Conservation (phyloP, 2,113 vertebrate species). For the Cyphomyrus discorhynchus region DNA sequence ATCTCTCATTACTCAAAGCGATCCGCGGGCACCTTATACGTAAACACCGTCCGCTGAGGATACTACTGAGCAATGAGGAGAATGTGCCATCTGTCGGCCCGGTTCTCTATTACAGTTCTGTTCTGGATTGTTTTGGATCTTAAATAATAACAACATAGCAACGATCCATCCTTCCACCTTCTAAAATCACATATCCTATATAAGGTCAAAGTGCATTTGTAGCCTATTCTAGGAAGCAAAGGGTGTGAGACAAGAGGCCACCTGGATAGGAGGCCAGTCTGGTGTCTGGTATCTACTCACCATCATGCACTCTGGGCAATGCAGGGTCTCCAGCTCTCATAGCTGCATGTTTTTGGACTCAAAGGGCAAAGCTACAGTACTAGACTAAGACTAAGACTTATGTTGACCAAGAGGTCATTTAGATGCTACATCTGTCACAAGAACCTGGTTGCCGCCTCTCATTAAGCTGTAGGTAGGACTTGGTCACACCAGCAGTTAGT, state of each 20-base stretch:
- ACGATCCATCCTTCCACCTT: neutral
- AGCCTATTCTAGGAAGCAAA: neutral
- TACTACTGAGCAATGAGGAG: neutral
- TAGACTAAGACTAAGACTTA: conserved; percentile 7
- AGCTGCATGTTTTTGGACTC: neutral
- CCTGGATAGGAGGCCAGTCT: neutral
- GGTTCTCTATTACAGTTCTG: neutral
- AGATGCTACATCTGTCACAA: neutral
- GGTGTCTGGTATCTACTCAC: neutral
- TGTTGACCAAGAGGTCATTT: conserved; percentile 13
- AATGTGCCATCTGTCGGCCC: neutral
- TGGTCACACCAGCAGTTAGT: neutral
- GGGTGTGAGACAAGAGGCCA: neutral
- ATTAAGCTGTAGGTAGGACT: neutral
- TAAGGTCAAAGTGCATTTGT: neutral
- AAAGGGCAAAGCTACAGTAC: neutral
- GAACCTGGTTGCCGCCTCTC: neutral
- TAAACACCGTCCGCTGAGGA: neutral
- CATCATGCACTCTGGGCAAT: neutral
- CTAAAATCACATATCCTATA: neutral
- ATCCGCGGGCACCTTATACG: neutral
- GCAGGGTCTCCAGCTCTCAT: neutral
- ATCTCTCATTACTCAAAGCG: neutral
- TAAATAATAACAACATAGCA: neutral
- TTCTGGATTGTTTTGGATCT: neutral